Evolutionary conservation across 2,888 invertebrate species (phyloP).

Genomic region (Scrobipalpa atriplicella): DNA sequence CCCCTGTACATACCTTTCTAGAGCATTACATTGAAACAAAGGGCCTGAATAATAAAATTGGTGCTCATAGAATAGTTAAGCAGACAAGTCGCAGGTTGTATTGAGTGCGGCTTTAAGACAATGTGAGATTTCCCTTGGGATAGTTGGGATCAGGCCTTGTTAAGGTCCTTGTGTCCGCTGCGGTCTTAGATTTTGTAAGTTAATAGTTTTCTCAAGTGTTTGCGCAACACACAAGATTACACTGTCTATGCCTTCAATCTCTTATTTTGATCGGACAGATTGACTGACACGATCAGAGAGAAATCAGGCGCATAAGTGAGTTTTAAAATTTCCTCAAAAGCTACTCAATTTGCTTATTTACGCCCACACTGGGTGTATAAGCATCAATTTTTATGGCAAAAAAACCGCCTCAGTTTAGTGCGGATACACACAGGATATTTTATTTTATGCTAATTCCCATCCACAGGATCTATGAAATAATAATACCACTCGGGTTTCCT

Average conservation of each 20-base stretch:
- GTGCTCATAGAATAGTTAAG: background rate
- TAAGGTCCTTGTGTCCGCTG: background rate
- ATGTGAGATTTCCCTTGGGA: conserved; percentile 14
- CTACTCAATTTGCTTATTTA: too few species aligned
- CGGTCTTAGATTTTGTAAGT: background rate
- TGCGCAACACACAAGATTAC: too few species aligned
- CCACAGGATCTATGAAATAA: conserved; percentile 63
- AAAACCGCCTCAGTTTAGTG: conserved; percentile 16
- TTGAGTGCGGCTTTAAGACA: conserved; percentile 10
- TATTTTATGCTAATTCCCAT: conserved; percentile 59
- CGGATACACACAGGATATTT: conserved; percentile 48
- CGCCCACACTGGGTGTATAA: background rate
- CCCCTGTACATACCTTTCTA: too few species aligned
- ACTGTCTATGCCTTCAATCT: too few species aligned
- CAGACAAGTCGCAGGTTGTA: background rate
- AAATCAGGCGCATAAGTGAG: too few species aligned
- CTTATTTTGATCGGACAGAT: too few species aligned
- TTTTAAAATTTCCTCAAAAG: too few species aligned
- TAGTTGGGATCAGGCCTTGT: background rate
- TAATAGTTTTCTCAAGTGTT: too few species aligned
- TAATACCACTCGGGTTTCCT: conserved; percentile 49
- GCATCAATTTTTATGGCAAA: background rate
- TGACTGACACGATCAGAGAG: too few species aligned
- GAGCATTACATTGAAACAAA: background rate
- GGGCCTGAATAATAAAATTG: conserved; percentile 13